phyloP scores from a whole-genome alignment of 2,797 vertebrate genomes.

The Psittacula echo region DNA sequence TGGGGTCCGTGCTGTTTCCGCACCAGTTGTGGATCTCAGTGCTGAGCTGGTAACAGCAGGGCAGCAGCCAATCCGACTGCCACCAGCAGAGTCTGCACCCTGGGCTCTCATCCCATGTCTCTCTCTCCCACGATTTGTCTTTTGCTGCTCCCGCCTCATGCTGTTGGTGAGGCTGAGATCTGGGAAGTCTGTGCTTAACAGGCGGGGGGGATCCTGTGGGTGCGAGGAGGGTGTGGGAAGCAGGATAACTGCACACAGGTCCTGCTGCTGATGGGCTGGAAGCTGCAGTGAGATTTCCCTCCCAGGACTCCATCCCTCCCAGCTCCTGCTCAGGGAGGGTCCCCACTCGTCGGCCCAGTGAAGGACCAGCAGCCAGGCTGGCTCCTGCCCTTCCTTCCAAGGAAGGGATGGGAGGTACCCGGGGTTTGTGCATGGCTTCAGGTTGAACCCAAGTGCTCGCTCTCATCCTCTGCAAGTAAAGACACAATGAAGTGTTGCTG shows the following conservation, averaged over 20 bases:
- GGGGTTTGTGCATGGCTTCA: not conserved
- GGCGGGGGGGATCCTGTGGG: not conserved
- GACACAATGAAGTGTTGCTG: no score
- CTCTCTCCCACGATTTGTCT: not conserved
- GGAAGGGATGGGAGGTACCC: not conserved
- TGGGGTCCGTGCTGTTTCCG: not conserved
- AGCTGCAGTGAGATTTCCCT: not conserved
- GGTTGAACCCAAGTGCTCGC: not conserved
- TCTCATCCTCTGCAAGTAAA: not conserved
- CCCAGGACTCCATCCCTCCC: not conserved
- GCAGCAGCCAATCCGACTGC: not conserved
- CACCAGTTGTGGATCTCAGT: not conserved
- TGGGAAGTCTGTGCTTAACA: accelerated
- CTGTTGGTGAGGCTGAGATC: not conserved
- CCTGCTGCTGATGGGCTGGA: not conserved
- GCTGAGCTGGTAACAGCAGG: not conserved
- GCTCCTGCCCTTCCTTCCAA: accelerated
- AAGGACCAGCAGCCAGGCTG: not conserved
- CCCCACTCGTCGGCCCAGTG: not conserved
- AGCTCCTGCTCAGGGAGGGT: not conserved
- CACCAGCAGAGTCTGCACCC: no score
- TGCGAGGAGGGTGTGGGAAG: not conserved
- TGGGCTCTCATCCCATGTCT: accelerated
- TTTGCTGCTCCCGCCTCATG: not conserved
- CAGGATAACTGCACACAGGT: not conserved